A percentile compares a stretch with the other conserved stretches of the same genome.
Conservation (phyloP, 2,797 vertebrate genomes). For the Rhabdophis nuchalis region DNA sequence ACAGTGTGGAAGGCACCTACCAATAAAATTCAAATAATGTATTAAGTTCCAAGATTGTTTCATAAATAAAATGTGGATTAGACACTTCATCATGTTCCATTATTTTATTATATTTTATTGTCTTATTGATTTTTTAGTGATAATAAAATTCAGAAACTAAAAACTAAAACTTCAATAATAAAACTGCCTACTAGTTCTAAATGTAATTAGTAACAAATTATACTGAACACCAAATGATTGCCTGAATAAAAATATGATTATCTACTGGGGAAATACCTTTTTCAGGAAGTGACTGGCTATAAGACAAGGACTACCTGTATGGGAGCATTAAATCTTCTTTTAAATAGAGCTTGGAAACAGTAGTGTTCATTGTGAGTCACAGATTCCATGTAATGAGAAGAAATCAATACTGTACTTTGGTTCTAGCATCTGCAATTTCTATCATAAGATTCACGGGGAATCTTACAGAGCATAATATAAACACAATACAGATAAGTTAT, state of each 20-base stretch:
- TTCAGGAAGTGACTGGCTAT: too few species aligned
- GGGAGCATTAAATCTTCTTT: too few species aligned
- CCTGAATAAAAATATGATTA: background rate
- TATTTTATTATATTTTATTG: background rate
- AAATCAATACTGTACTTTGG: background rate
- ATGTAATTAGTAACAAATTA: background rate
- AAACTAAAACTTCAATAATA: background rate
- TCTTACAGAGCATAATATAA: background rate
- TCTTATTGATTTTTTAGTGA: background rate
- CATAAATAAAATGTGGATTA: background rate
- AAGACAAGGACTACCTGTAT: too few species aligned
- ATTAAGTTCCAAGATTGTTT: background rate
- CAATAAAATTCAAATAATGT: background rate
- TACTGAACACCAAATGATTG: background rate
- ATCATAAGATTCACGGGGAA: background rate
- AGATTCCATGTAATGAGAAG: too few species aligned
- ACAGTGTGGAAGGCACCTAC: background rate
- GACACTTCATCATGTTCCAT: background rate
- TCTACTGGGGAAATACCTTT: background rate
- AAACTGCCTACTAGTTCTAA: background rate
- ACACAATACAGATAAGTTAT: background rate
- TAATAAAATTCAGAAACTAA: background rate
- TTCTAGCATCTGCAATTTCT: background rate
- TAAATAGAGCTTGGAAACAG: too few species aligned
- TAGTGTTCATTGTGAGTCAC: too few species aligned